These are phyloP conservation scores for Tetranychus cinnabarinus DNA, from an alignment of 1,140 invertebrate species.

Conservation along the genomic window DNA sequence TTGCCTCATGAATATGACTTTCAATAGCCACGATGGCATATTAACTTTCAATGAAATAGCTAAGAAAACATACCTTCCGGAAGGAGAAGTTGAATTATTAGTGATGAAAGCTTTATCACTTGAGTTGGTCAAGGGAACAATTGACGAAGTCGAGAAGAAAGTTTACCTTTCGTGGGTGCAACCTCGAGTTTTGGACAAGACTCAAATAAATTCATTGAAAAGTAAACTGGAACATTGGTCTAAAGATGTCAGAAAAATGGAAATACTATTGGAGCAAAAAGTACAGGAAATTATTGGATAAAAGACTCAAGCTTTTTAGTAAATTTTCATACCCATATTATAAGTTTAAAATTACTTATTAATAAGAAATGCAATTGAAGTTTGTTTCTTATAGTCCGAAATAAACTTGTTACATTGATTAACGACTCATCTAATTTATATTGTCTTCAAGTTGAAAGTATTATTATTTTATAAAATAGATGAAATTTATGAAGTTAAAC, in stretches of 20 bases:
- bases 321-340: no score
- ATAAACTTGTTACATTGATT: no score
- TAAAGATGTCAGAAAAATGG: constrained; percentile 51
- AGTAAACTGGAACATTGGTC: constrained; percentile 52
- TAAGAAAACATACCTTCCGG: constrained; percentile 48
- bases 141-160: constrained; percentile 67
- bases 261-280: background rate
- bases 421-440: no score
- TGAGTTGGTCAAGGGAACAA: constrained; percentile 71
- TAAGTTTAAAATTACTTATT: no score
- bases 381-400: no score
- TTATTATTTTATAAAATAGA: no score
- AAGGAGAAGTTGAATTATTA: constrained; percentile 59
- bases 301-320: background rate
- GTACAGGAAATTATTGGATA: constrained; percentile 1
- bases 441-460: no score
- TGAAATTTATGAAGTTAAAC: no score
- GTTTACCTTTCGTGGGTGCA: constrained; percentile 77
- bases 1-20: constrained; percentile 83
- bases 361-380: no score
- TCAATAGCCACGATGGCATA: constrained; percentile 38
- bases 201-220: constrained; percentile 38
- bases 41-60: constrained; percentile 80
- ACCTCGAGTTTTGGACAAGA: constrained; percentile 55
- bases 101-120: constrained; percentile 97